Evolutionary conservation across 2,888 invertebrate species (phyloP), one percentile per base, ranked within the genome.

Genomic region (Drosophila parthenogenetica): DNA sequence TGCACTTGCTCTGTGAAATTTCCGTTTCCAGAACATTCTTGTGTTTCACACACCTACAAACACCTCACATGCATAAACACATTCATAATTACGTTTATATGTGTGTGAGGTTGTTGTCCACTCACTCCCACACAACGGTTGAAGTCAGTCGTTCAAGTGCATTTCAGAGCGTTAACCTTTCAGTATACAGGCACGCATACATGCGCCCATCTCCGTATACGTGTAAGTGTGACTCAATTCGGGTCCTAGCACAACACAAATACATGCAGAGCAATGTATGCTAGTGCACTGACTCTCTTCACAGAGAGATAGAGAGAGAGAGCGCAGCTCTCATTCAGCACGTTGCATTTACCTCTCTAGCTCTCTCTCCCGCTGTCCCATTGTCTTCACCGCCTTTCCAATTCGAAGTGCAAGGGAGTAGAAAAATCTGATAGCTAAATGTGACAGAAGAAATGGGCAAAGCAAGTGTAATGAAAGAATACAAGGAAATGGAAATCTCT

Each of bases 71-170:
- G 17, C n/a, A 25, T 5, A 22, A 19, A 49, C 4, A n/a, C 49
- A 32, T 1, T 10, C 35, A 32, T 25, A 16, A 35, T 4, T 35
- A 35, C 4, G 4, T 35, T 7, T 2, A 7, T 16, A 43, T 32
- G 40, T 53, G 25, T 11, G 43, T 55, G 37, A 55, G 57, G 45
- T 61, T 61, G 45, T 64, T 49, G 51, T 46, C 51, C 59, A 63
- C 60, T 55, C 59, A 63, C 60, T 55, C 74, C 45, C 43, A 55
- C 53, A 49, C 53, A 51, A 63, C 73, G 73, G 50, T 77, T 77
- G 80, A 70, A 87, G 88, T 90, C 84, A 90, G 90, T 90, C 90
- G 90, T 90, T 90, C 90, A 90, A 90, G 90, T 90, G 90, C 90
- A 90, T 83, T 83, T 79, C 84, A 89, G 91, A 88, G 89, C 90